Evolutionary conservation across 2,888 invertebrate genomes (phyloP), one percentile per base, ranked within the genome.

Genomic region (Cosmia trapezina): DNA sequence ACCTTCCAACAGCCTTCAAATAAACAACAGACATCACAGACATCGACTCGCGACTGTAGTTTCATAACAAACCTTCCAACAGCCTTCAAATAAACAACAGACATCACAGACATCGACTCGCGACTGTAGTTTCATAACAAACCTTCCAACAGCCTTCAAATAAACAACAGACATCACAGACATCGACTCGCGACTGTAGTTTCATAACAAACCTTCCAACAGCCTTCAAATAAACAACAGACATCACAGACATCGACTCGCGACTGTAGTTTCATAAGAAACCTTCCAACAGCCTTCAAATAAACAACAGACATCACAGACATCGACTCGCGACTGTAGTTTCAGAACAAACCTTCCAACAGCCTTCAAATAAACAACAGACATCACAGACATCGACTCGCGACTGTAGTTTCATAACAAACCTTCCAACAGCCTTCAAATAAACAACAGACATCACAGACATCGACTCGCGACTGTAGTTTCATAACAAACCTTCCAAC

Each of bases 71-170:
- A 62, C 45, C 19, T n/a, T 47, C 17, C 22, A 17, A 57, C 5
- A 60, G 54, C 69, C 62, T 71, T 68, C 61, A 45, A 59, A 53
- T 28, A n/a, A n/a, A n/a, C 28, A 28, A 11, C 45, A 37, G 28
- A 51, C n/a, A n/a, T n/a, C n/a, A n/a, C 56, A 37, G 45, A 72
- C 47, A 17, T 9, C 37, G 11, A 12, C 12, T 14, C 49, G 49
- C n/a, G 14, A 12, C 33, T 33, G n/a, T 6, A 19, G 8, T 57
- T 43, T 62, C 37, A 56, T 54, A 56, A 67, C 19, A 9, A 57
- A 62, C 45, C 19, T n/a, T 47, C 17, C 22, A 17, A 57, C 5
- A 60, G 54, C 69, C 62, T 71, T 68, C 61, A 45, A 59, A 53
- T 28, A n/a, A n/a, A n/a, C 28, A 28, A 11, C 45, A 37, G 28